A percentile compares a stretch with the other conserved stretches of the same genome.
Evolutionary conservation across 2,797 vertebrate genomes (phyloP).

Genomic region (Enteromius thamalakanensis): DNA sequence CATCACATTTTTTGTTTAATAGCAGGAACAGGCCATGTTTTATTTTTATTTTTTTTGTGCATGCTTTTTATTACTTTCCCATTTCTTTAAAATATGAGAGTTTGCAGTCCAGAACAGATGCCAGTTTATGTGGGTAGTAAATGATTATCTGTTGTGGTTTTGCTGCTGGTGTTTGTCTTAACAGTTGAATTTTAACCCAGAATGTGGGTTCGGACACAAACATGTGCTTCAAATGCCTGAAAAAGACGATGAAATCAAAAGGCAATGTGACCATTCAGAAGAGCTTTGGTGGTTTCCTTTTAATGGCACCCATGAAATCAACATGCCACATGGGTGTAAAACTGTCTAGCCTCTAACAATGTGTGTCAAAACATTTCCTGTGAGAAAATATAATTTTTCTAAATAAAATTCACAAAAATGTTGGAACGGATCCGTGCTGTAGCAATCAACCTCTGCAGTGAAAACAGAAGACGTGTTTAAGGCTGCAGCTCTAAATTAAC

Average conservation of each 20-base stretch:
- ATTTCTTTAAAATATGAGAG: slow-evolving; percentile 52
- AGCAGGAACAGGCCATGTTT: slow-evolving; percentile 42
- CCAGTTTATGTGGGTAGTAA: slow-evolving; percentile 55
- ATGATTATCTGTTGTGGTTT: slow-evolving; percentile 66
- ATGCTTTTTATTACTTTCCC: slow-evolving; percentile 55
- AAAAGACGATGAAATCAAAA: slow-evolving; percentile 47
- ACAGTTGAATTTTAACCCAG: slow-evolving; percentile 55
- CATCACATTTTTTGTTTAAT: slow-evolving; percentile 51
- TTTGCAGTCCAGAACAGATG: slow-evolving; percentile 58
- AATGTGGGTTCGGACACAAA: slow-evolving; percentile 50
- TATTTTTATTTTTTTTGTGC: slow-evolving; percentile 61
- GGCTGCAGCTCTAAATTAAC: slow-evolving; percentile 40
- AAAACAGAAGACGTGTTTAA: background rate
- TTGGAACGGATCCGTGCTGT: background rate
- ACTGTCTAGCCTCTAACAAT: slow-evolving; percentile 12
- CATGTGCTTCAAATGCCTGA: slow-evolving; percentile 43
- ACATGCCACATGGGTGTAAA: slow-evolving; percentile 10
- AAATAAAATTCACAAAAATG: slow-evolving; percentile 24
- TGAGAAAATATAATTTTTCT: background rate
- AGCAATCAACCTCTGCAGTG: background rate
- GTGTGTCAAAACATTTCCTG: slow-evolving; percentile 36
- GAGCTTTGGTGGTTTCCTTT: slow-evolving; percentile 29
- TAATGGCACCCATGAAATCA: slow-evolving; percentile 45
- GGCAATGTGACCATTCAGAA: slow-evolving; percentile 48
- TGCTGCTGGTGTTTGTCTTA: slow-evolving; percentile 56